Conservation (phyloP, 2,888 invertebrate species). For the Eubasilissa splendida region DNA sequence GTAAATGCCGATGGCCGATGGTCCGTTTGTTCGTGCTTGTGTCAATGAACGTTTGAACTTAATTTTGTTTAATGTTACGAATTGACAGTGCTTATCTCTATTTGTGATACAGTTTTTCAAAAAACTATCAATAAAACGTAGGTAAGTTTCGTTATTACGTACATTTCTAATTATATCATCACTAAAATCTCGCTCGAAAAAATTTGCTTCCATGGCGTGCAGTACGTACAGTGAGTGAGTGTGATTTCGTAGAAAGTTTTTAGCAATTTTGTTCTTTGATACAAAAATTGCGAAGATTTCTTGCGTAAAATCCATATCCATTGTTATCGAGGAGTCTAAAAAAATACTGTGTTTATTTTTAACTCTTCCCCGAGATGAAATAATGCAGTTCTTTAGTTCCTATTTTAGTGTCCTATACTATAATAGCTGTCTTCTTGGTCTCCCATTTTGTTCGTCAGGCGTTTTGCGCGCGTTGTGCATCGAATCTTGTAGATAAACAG, state of each 20-base stretch:
- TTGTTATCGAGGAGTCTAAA: constrained; percentile 31
- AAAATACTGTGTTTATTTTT: constrained; percentile 40
- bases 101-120: constrained; percentile 25
- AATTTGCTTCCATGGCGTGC: constrained; percentile 46
- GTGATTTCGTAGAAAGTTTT: constrained; percentile 51
- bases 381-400: constrained; percentile 47
- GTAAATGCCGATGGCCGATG: constrained; percentile 49
- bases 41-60: constrained; percentile 50
- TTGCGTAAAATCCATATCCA: constrained; percentile 17
- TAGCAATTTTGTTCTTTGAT: constrained; percentile 24
- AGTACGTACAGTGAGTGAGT: constrained; percentile 42
- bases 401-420: constrained; percentile 37
- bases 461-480: constrained; percentile 34
- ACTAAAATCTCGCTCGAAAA: constrained; percentile 41
- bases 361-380: constrained; percentile 2
- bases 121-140: constrained; percentile 31
- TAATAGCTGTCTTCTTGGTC: constrained; percentile 26
- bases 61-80: constrained; percentile 43
- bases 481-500: constrained; percentile 19
- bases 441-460: constrained; percentile 49
- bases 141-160: constrained; percentile 14
- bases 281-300: constrained; percentile 23
- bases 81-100: constrained; percentile 22
- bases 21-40: constrained; percentile 45
- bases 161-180: constrained; percentile 27